Percentiles rank a stretch among this genome's conserved stretches.
These are phyloP conservation scores for Murina feae DNA, from an alignment of 2,113 vertebrate species.

Conservation along the genomic window DNA sequence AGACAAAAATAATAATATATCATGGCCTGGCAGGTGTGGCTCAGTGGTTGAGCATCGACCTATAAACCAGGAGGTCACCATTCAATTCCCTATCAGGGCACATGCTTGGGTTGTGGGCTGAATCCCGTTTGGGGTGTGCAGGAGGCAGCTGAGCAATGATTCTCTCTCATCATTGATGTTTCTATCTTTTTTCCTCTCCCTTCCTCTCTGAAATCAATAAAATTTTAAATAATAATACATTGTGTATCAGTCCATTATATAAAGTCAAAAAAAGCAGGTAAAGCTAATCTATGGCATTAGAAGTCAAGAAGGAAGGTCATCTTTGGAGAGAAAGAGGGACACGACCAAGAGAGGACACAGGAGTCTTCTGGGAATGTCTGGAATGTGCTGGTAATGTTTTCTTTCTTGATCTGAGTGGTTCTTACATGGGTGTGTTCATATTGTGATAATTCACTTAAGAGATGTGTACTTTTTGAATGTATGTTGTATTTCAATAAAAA, in stretches of 20 bases:
- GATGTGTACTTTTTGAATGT: not conserved
- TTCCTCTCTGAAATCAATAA: no score
- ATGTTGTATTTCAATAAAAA: not conserved
- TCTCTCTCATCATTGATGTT: no score
- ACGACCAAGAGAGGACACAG: not conserved
- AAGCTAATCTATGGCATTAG: not conserved
- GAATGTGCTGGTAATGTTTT: not conserved
- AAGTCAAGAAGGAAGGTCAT: not conserved
- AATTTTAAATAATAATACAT: not conserved
- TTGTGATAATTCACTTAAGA: not conserved
- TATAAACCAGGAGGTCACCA: no score
- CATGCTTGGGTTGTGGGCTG: no score
- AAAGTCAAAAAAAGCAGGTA: not conserved
- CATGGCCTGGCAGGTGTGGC: no score
- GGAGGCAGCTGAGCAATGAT: no score
- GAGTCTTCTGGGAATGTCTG: not conserved
- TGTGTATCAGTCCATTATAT: not conserved
- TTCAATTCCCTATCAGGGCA: no score
- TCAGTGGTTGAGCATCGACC: no score
- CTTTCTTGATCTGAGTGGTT: not conserved
- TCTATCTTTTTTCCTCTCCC: no score
- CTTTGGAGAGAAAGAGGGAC: not conserved
- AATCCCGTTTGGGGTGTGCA: no score
- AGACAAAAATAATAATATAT: not conserved
- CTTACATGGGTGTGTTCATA: not conserved